Conservation (phyloP, 2,888 invertebrate species). For the Lymantria monacha region DNA sequence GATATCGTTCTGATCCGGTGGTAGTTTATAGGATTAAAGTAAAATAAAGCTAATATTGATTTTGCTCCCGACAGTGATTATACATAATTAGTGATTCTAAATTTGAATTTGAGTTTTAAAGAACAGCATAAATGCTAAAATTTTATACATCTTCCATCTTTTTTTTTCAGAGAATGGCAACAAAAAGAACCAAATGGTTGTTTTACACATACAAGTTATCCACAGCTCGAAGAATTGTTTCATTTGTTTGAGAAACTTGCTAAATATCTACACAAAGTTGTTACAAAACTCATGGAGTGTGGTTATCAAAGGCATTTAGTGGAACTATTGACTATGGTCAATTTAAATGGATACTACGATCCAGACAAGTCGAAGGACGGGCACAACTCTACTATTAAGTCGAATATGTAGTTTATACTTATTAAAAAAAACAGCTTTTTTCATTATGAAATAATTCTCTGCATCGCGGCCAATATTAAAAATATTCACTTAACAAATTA, state of each 20-base stretch:
- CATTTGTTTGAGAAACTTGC: slow-evolving; percentile 83
- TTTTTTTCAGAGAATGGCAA: slow-evolving; percentile 79
- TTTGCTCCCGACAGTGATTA: too few relatives aligned
- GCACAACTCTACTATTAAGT: slow-evolving; percentile 42
- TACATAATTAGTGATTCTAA: too few relatives aligned
- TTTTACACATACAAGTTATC: slow-evolving; percentile 83
- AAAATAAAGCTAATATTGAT: too few relatives aligned
- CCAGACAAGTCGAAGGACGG: slow-evolving; percentile 57
- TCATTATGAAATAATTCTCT: too few relatives aligned
- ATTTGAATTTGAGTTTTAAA: too few relatives aligned
- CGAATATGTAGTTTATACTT: slow-evolving; percentile 11
- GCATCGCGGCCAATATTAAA: too few relatives aligned
- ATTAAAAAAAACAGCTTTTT: too few relatives aligned
- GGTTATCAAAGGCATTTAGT: slow-evolving; percentile 86
- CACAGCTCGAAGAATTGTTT: slow-evolving; percentile 81
- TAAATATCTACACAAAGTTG: slow-evolving; percentile 83
- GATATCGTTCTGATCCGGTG: too few relatives aligned
- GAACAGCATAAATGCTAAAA: too few relatives aligned
- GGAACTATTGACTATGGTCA: slow-evolving; percentile 85
- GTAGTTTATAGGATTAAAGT: too few relatives aligned
- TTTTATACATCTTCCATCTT: too few relatives aligned
- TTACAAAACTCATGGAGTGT: slow-evolving; percentile 83
- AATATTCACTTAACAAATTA: too few relatives aligned
- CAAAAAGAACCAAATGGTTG: slow-evolving; percentile 64
- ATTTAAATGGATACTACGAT: slow-evolving; percentile 84